Conservation (phyloP, 1,140 invertebrate species). For the Nephila pilipes region DNA sequence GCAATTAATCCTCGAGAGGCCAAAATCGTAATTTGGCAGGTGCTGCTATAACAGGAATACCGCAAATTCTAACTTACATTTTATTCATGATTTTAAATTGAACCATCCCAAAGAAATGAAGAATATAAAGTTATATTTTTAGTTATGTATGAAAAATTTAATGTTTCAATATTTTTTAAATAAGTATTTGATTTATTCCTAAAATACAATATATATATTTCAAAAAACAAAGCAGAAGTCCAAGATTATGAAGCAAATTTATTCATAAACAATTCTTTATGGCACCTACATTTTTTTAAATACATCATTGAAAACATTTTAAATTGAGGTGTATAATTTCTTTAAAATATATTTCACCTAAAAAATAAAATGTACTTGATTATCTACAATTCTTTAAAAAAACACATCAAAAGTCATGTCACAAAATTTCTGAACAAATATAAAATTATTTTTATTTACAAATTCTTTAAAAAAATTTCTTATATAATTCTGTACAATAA, state of each 20-base stretch:
- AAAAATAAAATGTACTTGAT: constrained; percentile 19
- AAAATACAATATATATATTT: no score
- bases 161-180: no score
- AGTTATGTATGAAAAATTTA: no score
- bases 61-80: no score
- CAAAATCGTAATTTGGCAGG: no score
- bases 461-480: constrained; percentile 21
- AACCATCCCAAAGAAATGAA: no score
- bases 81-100: no score
- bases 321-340: not conserved
- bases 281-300: constrained; percentile 5
- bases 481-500: constrained; percentile 41
- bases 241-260: not conserved
- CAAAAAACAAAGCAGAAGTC: not conserved
- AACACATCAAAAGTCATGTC: constrained; percentile 11
- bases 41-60: no score
- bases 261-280: not conserved
- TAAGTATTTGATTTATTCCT: no score
- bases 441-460: constrained; percentile 59
- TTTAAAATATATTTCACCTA: constrained; percentile 17
- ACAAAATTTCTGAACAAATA: constrained; percentile 47
- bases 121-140: no score
- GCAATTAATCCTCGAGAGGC: no score
- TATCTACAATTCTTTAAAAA: constrained; percentile 28
- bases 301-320: not conserved